Conservation (phyloP, 1,140 invertebrate species). For the Idris sp. region DNA sequence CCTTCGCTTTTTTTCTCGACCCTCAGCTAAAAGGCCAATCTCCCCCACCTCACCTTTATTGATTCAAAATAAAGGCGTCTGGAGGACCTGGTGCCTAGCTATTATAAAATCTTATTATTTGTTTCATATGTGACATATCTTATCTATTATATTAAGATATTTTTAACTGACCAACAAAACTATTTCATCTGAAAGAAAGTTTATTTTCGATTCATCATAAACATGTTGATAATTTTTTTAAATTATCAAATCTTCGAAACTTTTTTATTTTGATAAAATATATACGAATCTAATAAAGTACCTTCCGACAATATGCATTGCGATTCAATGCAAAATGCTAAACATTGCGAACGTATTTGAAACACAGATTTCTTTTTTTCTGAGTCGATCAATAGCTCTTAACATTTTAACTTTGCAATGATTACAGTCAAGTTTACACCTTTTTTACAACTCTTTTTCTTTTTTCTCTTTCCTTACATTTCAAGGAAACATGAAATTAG, state of each 20-base stretch:
- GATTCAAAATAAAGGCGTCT: constrained; percentile 64
- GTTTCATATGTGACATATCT: constrained; percentile 54
- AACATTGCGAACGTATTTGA: constrained; percentile 45
- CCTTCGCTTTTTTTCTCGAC: constrained; percentile 75
- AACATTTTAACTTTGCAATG: constrained; percentile 66
- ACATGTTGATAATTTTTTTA: too few species aligned
- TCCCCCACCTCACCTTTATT: constrained; percentile 63
- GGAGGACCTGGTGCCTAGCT: constrained; percentile 42
- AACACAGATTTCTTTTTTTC: constrained; percentile 51
- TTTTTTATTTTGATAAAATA: too few species aligned
- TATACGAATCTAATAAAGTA: too few species aligned
- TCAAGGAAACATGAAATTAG: constrained; percentile 46
- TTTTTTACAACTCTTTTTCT: constrained; percentile 53
- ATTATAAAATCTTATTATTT: constrained; percentile 33
- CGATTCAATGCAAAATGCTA: constrained; percentile 48
- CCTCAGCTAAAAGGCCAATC: constrained; percentile 78
- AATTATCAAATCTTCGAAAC: too few species aligned
- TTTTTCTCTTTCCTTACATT: constrained; percentile 58
- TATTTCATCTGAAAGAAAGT: too few species aligned
- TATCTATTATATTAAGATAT: constrained; percentile 8
- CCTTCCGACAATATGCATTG: too few species aligned
- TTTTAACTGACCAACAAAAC: too few species aligned
- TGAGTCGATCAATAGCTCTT: constrained; percentile 66
- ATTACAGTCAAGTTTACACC: constrained; percentile 62
- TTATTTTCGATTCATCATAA: too few species aligned